Evolutionary conservation across 2,113 vertebrate genomes (phyloP), one percentile per base, ranked within the genome.

Genomic region (Anguilla rostrata): DNA sequence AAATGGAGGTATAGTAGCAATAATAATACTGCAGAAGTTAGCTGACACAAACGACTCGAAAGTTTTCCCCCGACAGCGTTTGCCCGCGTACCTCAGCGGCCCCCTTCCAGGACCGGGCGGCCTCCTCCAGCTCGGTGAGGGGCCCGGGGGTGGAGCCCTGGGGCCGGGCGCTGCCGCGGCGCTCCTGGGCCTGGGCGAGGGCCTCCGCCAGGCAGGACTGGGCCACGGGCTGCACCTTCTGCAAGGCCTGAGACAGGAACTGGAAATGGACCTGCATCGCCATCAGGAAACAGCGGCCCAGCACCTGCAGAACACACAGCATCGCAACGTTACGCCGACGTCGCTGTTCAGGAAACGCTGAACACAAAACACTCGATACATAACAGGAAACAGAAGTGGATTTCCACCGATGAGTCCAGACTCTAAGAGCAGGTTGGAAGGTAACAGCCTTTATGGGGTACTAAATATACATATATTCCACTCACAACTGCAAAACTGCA

Each of bases 191-290:
- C 85, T 98, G 95, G 1, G 96, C 97, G 39, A 96, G 94, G 39
- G 95, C 95, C 90, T 99, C 98, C 0, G 97, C 96, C 93, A 99
- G 96, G 91, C 98, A 99, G 15, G 97, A 97, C 93, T 99, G 98
- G 14, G 97, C 97, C 92, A 99, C 97, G 0, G 98, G 98, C 92
- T 99, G 98, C 81, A 99, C 97, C 86, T 99, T 99, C 95, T 99
- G 98, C 92, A 99, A 86, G 0, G 98, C 98, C 81, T 99, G 98
- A 0, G 98, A 99, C 87, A 99, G 93, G 95, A 99, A 99, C 95
- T 99, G 98, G 92, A 99, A 99, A 92, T 99, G 98, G 91, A 99
- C 98, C 94, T 99, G 98, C 96, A 99, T 97, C 94, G 99, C 98
- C 0, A 98, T 99, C 94, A 99, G 91, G 94, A 99, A 99, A 91